These are phyloP conservation scores for Grammomys surdaster DNA, from an alignment of 2,113 vertebrate genomes.

Conservation along the genomic window DNA sequence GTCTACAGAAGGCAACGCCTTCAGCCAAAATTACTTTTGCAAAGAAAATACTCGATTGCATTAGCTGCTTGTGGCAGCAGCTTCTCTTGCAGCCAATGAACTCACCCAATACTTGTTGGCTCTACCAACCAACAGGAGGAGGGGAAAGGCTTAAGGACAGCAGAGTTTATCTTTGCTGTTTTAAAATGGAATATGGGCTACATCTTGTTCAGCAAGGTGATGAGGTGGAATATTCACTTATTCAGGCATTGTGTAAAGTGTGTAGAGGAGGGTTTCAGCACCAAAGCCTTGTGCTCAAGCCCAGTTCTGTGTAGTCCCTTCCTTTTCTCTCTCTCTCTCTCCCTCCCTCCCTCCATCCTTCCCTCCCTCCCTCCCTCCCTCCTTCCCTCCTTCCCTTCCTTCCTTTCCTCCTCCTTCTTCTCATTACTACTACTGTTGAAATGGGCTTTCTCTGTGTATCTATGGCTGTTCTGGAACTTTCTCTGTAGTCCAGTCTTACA, in stretches of 20 bases:
- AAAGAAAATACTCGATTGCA: constrained; percentile 47
- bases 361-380: too few relatives aligned
- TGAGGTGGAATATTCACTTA: background rate
- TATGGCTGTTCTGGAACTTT: too few relatives aligned
- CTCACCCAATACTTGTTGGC: background rate
- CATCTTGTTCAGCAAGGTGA: background rate
- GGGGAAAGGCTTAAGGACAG: background rate
- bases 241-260: background rate
- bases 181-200: background rate
- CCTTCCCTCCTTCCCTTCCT: too few relatives aligned
- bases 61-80: background rate
- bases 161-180: background rate
- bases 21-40: constrained; percentile 31
- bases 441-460: too few relatives aligned
- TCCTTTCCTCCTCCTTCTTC: too few relatives aligned
- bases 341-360: fast-evolving
- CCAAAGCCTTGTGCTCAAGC: background rate
- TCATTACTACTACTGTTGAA: too few relatives aligned
- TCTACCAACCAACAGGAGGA: background rate
- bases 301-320: background rate
- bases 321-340: fast-evolving
- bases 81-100: background rate
- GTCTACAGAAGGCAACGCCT: background rate
- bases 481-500: too few relatives aligned
- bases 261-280: background rate